Percentiles rank a stretch among this genome's conserved stretches.
phyloP scores from a whole-genome alignment of 2,888 invertebrate genomes.

The Tetheella fluctuosa region DNA sequence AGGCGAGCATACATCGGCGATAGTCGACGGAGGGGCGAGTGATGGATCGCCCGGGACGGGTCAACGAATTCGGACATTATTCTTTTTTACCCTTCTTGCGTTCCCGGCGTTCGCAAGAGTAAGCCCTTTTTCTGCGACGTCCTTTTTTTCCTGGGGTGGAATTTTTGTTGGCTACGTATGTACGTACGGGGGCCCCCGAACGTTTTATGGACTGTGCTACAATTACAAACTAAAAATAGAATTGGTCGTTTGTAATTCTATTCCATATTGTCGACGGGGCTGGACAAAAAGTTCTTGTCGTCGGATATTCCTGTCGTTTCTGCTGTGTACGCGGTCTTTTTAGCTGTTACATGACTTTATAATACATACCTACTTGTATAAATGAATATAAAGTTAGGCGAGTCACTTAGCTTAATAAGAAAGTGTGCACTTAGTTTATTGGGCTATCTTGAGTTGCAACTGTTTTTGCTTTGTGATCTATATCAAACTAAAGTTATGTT shows the following conservation, averaged over 20 bases:
- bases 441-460: background rate
- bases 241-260: constrained; percentile 75
- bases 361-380: background rate
- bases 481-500: too few relatives aligned
- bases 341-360: constrained; percentile 9
- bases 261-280: constrained; percentile 64
- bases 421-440: constrained; percentile 5
- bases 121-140: constrained; percentile 83
- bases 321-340: constrained; percentile 26
- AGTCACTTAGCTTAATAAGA: constrained; percentile 11
- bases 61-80: constrained; percentile 85
- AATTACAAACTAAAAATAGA: constrained; percentile 83
- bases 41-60: constrained; percentile 85
- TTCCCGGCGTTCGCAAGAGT: constrained; percentile 77
- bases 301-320: constrained; percentile 34
- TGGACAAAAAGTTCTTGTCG: constrained; percentile 46
- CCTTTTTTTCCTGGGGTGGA: constrained; percentile 75
- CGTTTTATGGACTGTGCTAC: constrained; percentile 81
- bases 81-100: constrained; percentile 85
- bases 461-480: background rate
- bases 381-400: constrained; percentile 10
- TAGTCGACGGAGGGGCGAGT: constrained; percentile 77
- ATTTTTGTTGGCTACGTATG: constrained; percentile 69
- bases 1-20: constrained; percentile 70
- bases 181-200: constrained; percentile 45